Conservation (phyloP, 2,888 invertebrate genomes). For the Orgyia antiqua region DNA sequence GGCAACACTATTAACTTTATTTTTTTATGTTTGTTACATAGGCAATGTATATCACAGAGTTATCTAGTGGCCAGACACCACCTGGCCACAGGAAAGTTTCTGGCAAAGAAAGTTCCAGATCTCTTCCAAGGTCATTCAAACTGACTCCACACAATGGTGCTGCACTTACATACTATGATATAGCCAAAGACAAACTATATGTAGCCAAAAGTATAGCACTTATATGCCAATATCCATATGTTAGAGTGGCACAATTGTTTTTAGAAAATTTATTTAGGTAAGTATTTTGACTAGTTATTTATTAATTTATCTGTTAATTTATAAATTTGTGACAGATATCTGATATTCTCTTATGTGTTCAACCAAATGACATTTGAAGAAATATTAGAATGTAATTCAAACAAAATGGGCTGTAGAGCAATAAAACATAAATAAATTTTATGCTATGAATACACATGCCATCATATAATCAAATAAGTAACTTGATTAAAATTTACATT, state of each 20-base stretch:
- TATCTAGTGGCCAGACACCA: slow-evolving; percentile 88
- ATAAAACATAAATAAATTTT: too few relatives aligned
- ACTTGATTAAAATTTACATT: too few relatives aligned
- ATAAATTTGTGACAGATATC: too few relatives aligned
- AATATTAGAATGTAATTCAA: too few relatives aligned
- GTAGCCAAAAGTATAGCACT: slow-evolving; percentile 97
- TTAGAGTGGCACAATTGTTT: slow-evolving; percentile 91
- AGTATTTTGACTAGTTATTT: slow-evolving; percentile 28
- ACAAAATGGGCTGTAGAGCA: too few relatives aligned
- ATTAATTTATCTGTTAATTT: too few relatives aligned
- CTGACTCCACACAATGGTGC: slow-evolving; percentile 87
- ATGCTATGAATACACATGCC: too few relatives aligned
- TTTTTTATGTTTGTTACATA: too few relatives aligned
- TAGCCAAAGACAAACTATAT: slow-evolving; percentile 94
- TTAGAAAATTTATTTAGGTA: slow-evolving; percentile 92
- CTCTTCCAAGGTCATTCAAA: slow-evolving; percentile 93
- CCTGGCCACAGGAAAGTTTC: slow-evolving; percentile 78
- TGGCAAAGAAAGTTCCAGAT: slow-evolving; percentile 86
- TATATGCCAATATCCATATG: slow-evolving; percentile 93
- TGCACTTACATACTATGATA: slow-evolving; percentile 93
- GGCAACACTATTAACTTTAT: too few relatives aligned
- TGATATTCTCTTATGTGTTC: too few relatives aligned
- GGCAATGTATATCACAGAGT: slow-evolving; percentile 93
- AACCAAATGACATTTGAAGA: too few relatives aligned
- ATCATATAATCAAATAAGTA: too few relatives aligned